These are phyloP conservation scores for Helicoverpa zea DNA, from an alignment of 1,140 invertebrate genomes.

Conservation along the genomic window DNA sequence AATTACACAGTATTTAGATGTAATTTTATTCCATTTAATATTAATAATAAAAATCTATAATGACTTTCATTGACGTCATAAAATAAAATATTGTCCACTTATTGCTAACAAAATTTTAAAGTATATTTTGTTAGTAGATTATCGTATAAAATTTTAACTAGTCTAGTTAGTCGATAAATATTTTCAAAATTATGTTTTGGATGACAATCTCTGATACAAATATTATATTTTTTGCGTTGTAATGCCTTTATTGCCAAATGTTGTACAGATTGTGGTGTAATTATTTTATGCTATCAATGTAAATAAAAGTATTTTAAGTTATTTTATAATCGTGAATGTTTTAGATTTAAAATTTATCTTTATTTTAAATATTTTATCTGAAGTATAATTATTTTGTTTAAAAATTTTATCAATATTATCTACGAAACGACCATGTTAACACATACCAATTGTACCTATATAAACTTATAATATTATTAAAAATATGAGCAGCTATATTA, in stretches of 20 bases:
- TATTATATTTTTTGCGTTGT: conserved; percentile 43
- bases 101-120: conserved; percentile 48
- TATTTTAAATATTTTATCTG: conserved; percentile 11
- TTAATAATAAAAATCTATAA: conserved; percentile 43
- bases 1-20: conserved; percentile 55
- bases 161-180: conserved; percentile 46
- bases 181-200: conserved; percentile 41
- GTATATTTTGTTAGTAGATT: conserved; percentile 48
- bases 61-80: conserved; percentile 45
- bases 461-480: conserved; percentile 15
- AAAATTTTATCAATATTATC: conserved; percentile 23
- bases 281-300: conserved; percentile 49
- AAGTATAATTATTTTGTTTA: conserved; percentile 30
- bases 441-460: conserved; percentile 10
- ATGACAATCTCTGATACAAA: conserved; percentile 41
- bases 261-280: conserved; percentile 51
- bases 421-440: conserved; percentile 48
- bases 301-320: conserved; percentile 39
- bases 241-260: conserved; percentile 53
- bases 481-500: conserved; percentile 41
- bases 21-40: conserved; percentile 59
- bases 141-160: conserved; percentile 44
- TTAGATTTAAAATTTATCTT: conserved; percentile 27
- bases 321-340: conserved; percentile 35
- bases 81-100: conserved; percentile 56